Evolutionary conservation across 2,113 vertebrate genomes (phyloP).

Genomic region (Baryphthengus martii): DNA sequence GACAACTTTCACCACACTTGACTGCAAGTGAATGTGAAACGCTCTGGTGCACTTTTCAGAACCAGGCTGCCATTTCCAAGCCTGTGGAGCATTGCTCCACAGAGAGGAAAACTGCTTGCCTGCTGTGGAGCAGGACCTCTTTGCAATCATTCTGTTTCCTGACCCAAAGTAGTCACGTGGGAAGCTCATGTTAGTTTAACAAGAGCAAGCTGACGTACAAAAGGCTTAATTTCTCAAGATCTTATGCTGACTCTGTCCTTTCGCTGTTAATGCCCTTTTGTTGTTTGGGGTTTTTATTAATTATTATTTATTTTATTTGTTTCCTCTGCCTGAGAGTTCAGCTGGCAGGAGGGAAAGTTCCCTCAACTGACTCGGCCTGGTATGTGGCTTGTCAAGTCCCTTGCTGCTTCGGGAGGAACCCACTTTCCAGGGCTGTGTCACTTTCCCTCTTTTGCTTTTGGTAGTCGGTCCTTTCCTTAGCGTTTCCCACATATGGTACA

Average conservation of each 20-base stretch:
- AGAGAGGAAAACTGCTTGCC: neutral
- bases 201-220: neutral
- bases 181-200: slow-evolving; percentile 37
- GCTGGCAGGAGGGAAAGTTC: neutral
- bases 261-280: neutral
- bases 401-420: neutral
- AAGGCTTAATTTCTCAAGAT: neutral
- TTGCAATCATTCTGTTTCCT: neutral
- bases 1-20: neutral
- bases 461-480: neutral
- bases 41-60: neutral
- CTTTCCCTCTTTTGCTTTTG: neutral
- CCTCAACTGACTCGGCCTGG: neutral
- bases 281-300: neutral
- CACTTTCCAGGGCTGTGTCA: neutral
- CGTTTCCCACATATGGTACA: neutral
- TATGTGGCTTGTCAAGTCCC: neutral
- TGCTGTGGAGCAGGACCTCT: neutral
- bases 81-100: neutral
- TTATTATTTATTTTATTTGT: neutral
- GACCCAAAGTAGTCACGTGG: neutral
- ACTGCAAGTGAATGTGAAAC: neutral
- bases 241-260: neutral
- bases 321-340: neutral
- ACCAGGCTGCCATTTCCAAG: neutral